Evolutionary conservation across 1,140 invertebrate genomes (phyloP).

Genomic region (Doryteuthis pealeii): DNA sequence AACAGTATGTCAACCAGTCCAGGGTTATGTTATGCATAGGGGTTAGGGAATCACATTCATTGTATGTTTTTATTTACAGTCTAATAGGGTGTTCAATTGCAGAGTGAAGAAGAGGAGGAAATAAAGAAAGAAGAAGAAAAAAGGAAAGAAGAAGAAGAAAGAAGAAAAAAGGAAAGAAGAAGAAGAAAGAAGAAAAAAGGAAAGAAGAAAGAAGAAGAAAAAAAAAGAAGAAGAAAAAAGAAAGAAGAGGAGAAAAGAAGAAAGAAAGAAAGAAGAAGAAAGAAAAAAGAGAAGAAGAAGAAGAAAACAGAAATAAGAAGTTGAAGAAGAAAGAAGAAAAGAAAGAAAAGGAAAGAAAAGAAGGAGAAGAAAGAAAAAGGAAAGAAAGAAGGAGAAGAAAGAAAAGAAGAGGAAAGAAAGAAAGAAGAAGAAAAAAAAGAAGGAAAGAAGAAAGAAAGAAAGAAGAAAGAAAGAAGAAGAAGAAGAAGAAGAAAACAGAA

Average conservation of each 20-base stretch:
- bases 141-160: not conserved
- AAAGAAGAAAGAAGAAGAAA: not conserved
- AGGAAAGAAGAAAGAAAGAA: not conserved
- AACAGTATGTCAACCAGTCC: no score
- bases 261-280: not conserved
- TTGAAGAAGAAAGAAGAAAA: no score
- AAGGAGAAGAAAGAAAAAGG: no score
- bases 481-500: not conserved
- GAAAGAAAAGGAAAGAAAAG: no score
- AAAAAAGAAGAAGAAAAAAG: not conserved
- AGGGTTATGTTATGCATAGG: no score
- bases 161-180: not conserved
- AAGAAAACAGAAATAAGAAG: no score
- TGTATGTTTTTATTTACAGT: no score
- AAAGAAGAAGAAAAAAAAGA: not conserved
- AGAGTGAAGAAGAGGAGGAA: not conserved
- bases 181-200: not conserved
- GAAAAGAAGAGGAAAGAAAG: not conserved
- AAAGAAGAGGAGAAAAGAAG: not conserved
- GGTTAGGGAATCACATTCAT: no score
- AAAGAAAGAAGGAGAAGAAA: not conserved
- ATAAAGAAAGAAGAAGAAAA: not conserved
- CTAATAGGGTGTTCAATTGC: no score
- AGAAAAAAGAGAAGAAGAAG: not conserved
- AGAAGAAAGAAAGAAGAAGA: not conserved